phyloP scores from a whole-genome alignment of 2,888 invertebrate species.

The Philaethria dido region DNA sequence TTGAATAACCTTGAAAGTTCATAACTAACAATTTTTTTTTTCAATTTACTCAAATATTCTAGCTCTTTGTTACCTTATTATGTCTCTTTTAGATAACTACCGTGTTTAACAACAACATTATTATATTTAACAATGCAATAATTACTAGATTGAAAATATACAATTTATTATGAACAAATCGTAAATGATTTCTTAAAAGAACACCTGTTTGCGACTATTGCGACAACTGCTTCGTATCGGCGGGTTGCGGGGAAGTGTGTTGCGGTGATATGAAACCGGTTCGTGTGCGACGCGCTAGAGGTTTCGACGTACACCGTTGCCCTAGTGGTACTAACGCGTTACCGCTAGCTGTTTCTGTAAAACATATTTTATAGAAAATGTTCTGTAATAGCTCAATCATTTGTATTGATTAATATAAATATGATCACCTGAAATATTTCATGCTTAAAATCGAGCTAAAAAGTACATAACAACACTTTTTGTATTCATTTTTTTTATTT shows the following conservation, averaged over 20 bases:
- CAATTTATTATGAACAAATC: neutral
- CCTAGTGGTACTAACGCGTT: slow-evolving; percentile 65
- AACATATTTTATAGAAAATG: slow-evolving; percentile 38
- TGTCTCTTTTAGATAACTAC: neutral
- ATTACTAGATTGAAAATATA: neutral
- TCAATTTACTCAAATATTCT: neutral
- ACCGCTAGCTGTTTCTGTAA: slow-evolving; percentile 58
- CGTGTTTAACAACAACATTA: neutral
- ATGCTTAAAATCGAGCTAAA: neutral
- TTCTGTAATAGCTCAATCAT: slow-evolving; percentile 40
- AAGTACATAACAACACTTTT: neutral
- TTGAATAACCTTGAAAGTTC: slow-evolving; percentile 9
- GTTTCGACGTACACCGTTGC: slow-evolving; percentile 64
- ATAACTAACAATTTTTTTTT: neutral
- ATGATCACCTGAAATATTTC: neutral
- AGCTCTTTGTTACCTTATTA: neutral
- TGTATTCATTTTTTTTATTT: neutral
- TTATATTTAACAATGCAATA: too few species aligned
- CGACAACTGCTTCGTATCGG: slow-evolving; percentile 58
- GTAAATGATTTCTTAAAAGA: slow-evolving; percentile 52
- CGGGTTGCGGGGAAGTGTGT: slow-evolving; percentile 44
- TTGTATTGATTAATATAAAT: neutral
- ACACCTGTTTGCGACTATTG: slow-evolving; percentile 71
- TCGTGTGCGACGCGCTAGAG: slow-evolving; percentile 43
- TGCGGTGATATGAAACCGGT: slow-evolving; percentile 69